These are phyloP conservation scores for Pseudobourletiella spinata DNA, from an alignment of 1,140 invertebrate species.

Conservation along the genomic window DNA sequence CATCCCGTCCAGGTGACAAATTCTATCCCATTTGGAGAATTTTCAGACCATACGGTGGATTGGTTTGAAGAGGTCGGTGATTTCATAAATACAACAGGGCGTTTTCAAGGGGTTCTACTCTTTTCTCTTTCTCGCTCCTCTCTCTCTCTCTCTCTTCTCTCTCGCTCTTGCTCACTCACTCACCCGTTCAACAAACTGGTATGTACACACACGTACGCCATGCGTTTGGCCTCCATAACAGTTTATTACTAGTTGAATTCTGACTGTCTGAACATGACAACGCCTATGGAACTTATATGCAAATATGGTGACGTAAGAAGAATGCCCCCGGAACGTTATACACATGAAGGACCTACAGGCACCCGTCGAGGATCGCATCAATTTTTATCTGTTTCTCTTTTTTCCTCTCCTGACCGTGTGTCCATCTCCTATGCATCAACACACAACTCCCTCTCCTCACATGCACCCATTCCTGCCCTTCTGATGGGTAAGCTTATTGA, in stretches of 20 bases:
- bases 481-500: neutral
- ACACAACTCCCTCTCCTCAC: neutral
- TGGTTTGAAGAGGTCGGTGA: neutral
- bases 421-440: no score
- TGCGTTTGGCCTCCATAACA: neutral
- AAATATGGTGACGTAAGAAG: slow-evolving; percentile 23
- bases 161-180: no score
- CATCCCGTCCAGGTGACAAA: neutral
- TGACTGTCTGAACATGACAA: slow-evolving; percentile 15
- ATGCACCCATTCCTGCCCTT: neutral
- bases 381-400: neutral
- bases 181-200: slow-evolving; percentile 3
- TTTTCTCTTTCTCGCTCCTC: slow-evolving; percentile 9
- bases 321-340: slow-evolving; percentile 16
- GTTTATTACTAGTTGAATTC: slow-evolving; percentile 3
- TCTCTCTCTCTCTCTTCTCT: neutral
- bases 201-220: neutral
- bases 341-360: neutral
- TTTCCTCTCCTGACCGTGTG: neutral
- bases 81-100: slow-evolving; percentile 10
- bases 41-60: neutral
- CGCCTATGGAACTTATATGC: slow-evolving; percentile 28
- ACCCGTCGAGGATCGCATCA: neutral
- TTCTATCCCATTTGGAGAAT: neutral
- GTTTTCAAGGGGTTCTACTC: slow-evolving; percentile 12